Evolutionary conservation across 2,888 invertebrate species (phyloP).

Genomic region (Monoplex corrugatus): DNA sequence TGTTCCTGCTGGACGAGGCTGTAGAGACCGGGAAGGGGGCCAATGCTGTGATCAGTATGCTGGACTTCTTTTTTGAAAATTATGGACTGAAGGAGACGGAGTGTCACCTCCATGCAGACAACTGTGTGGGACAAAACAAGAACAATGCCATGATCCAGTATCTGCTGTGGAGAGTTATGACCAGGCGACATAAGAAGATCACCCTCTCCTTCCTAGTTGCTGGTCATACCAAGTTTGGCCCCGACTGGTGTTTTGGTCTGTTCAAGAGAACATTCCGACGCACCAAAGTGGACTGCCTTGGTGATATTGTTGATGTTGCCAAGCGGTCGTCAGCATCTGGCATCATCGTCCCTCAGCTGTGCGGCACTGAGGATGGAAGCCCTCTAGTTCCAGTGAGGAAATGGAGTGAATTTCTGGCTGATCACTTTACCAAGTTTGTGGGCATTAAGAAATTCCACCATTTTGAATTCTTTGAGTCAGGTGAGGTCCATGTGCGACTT

Average conservation of each 20-base stretch:
- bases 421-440: slow-evolving; percentile 36
- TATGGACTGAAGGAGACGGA: slow-evolving; percentile 46
- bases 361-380: slow-evolving; percentile 45
- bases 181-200: slow-evolving; percentile 32
- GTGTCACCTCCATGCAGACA: slow-evolving; percentile 9
- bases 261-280: slow-evolving; percentile 55
- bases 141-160: slow-evolving; percentile 34
- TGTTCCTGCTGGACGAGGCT: slow-evolving; percentile 44
- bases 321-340: slow-evolving; percentile 32
- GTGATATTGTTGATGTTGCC: slow-evolving; percentile 49
- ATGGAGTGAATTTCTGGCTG: slow-evolving; percentile 49
- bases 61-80: slow-evolving; percentile 54
- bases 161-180: slow-evolving; percentile 47
- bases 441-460: slow-evolving; percentile 52
- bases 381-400: slow-evolving; percentile 41
- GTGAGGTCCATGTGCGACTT: neutral
- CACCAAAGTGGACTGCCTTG: slow-evolving; percentile 46
- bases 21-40: slow-evolving; percentile 46
- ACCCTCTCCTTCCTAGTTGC: slow-evolving; percentile 44
- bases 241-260: slow-evolving; percentile 58
- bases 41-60: slow-evolving; percentile 48
- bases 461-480: slow-evolving; percentile 16
- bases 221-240: slow-evolving; percentile 57
- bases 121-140: slow-evolving; percentile 16
- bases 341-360: slow-evolving; percentile 24